These are phyloP conservation scores for Calameuta idolon DNA, from an alignment of 2,888 invertebrate species.

Conservation along the genomic window DNA sequence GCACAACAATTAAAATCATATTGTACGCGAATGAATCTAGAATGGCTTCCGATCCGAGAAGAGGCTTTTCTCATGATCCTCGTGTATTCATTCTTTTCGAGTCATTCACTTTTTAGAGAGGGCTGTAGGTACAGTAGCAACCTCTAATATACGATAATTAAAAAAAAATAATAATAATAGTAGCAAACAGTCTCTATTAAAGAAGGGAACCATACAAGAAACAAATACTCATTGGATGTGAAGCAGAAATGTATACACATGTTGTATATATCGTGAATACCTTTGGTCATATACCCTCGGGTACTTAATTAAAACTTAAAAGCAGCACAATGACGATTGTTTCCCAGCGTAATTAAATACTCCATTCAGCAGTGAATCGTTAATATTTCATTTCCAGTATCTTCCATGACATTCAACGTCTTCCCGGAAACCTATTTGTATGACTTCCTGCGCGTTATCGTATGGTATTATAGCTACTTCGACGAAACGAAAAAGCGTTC, in stretches of 20 bases:
- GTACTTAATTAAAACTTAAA: constrained; percentile 4
- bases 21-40: neutral
- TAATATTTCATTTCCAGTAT: constrained; percentile 24
- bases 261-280: neutral
- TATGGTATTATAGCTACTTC: neutral
- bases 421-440: constrained; percentile 12
- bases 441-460: constrained; percentile 3
- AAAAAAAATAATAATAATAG: neutral
- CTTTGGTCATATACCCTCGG: neutral
- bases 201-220: neutral
- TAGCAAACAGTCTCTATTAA: neutral
- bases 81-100: neutral
- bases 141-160: neutral
- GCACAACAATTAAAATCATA: neutral
- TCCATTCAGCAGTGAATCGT: constrained; percentile 30
- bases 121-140: neutral
- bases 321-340: constrained; percentile 4
- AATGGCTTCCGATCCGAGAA: neutral
- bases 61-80: neutral
- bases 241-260: neutral
- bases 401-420: constrained; percentile 16
- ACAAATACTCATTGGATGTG: neutral
- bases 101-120: neutral
- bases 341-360: constrained; percentile 27
- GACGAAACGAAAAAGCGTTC: neutral